Evolutionary conservation across 1,140 invertebrate genomes (phyloP).

Genomic region (Meteorus sp.): DNA sequence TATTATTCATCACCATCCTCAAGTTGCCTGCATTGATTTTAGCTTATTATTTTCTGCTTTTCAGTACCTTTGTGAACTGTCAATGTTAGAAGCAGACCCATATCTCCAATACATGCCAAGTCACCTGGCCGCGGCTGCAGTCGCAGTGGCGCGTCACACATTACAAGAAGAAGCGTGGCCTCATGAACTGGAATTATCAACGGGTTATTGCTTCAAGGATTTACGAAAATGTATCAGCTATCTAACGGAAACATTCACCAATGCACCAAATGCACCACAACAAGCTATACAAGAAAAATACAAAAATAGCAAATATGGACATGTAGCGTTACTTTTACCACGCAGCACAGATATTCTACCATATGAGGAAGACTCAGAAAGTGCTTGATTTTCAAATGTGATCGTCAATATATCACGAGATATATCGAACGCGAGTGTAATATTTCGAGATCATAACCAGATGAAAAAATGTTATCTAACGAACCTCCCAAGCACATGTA

Average conservation of each 20-base stretch:
- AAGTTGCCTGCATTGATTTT: too few relatives aligned
- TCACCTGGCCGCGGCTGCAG: constrained; percentile 75
- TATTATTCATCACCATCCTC: too few relatives aligned
- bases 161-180: constrained; percentile 70
- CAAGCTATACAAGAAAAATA: constrained; percentile 87
- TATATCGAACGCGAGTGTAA: too few relatives aligned
- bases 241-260: constrained; percentile 70
- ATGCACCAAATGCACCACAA: constrained; percentile 69
- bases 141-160: constrained; percentile 79
- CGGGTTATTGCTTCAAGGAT: constrained; percentile 71
- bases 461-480: too few relatives aligned
- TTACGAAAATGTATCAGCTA: constrained; percentile 70
- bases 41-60: too few relatives aligned
- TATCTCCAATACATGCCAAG: constrained; percentile 86
- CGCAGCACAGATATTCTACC: constrained; percentile 45
- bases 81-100: constrained; percentile 82
- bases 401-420: too few relatives aligned
- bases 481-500: too few relatives aligned
- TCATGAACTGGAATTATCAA: constrained; percentile 63
- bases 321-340: constrained; percentile 52
- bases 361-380: constrained; percentile 49
- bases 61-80: constrained; percentile 85
- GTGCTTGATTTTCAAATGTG: constrained; percentile 35
- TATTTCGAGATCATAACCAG: too few relatives aligned
- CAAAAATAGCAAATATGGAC: constrained; percentile 66